phyloP scores from a whole-genome alignment of 2,113 vertebrate species.

The Saguinus imperator region DNA sequence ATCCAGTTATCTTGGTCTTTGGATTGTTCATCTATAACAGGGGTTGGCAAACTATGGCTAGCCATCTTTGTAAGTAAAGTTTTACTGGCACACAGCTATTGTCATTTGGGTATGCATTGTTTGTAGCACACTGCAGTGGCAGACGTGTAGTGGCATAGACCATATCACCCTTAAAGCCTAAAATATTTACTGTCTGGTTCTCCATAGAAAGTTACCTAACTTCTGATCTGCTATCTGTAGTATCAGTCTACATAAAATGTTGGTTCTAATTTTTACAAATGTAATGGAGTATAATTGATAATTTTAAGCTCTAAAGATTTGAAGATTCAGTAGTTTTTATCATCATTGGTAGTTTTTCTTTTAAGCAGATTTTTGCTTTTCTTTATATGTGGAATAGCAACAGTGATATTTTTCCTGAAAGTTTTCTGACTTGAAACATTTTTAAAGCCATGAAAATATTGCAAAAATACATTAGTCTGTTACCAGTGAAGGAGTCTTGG shows the following conservation, averaged over 20 bases:
- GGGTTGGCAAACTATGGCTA: background rate
- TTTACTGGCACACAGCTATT: background rate
- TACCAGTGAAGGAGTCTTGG: background rate
- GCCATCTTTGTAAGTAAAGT: background rate
- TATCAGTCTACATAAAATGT: background rate
- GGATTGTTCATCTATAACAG: background rate
- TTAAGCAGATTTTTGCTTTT: background rate
- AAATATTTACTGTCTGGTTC: background rate
- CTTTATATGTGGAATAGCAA: background rate
- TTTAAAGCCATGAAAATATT: background rate
- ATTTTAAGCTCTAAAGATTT: background rate
- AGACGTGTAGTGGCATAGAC: background rate
- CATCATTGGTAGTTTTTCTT: background rate
- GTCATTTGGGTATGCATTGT: background rate
- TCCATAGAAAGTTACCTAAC: background rate
- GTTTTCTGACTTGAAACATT: background rate
- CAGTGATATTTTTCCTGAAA: background rate
- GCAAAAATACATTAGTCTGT: background rate
- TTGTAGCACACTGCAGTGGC: rapidly evolving
- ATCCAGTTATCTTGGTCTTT: background rate
- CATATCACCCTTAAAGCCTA: background rate
- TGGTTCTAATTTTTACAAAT: background rate
- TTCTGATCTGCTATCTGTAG: background rate
- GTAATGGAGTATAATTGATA: background rate
- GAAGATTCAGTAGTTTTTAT: background rate